phyloP scores from a whole-genome alignment of 2,797 vertebrate species.

The Notoglanidium macrostoma region DNA sequence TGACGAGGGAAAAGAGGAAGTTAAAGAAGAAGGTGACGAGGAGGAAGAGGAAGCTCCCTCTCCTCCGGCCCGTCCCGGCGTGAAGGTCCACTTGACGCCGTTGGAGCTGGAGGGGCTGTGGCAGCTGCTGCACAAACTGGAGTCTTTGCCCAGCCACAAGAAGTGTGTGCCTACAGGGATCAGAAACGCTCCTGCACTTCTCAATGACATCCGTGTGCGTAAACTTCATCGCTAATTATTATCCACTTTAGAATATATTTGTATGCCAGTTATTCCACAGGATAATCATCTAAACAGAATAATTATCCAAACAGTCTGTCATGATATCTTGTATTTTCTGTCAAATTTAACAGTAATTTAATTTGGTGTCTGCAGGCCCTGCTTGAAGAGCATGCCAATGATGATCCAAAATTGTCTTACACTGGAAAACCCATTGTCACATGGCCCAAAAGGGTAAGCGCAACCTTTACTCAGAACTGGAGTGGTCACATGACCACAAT shows the following conservation, averaged over 20 bases:
- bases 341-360: neutral
- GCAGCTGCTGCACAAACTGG: conserved; percentile 91
- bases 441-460: conserved; percentile 89
- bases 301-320: conserved; percentile 4
- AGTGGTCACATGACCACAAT: neutral
- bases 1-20: conserved; percentile 44
- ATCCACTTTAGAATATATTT: neutral
- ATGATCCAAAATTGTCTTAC: conserved; percentile 87
- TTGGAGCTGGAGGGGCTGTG: conserved; percentile 93
- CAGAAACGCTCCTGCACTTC: conserved; percentile 83
- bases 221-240: neutral
- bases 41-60: conserved; percentile 48
- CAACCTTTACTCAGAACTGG: neutral
- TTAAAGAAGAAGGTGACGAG: conserved; percentile 50
- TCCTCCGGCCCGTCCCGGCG: conserved; percentile 49
- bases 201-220: conserved; percentile 86
- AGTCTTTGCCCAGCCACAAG: conserved; percentile 89
- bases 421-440: conserved; percentile 92
- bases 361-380: conserved; percentile 74
- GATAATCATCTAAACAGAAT: neutral
- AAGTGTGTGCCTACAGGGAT: conserved; percentile 94
- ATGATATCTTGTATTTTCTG: neutral
- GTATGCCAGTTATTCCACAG: neutral
- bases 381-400: conserved; percentile 81
- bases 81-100: conserved; percentile 78